phyloP scores from a whole-genome alignment of 2,113 vertebrate species.

The Plecturocebus donacophilus region DNA sequence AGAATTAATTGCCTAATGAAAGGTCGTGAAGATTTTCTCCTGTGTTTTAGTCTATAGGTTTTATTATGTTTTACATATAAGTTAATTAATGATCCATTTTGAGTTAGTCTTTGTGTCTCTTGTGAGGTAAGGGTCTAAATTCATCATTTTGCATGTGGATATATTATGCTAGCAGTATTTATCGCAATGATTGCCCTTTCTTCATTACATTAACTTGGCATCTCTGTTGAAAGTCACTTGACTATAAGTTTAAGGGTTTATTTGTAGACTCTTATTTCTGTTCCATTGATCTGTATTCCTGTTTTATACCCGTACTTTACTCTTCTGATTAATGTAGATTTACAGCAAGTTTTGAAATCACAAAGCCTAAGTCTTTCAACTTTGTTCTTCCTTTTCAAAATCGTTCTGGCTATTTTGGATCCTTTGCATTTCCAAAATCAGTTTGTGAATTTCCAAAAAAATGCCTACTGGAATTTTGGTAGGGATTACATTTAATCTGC shows the following conservation, averaged over 20 bases:
- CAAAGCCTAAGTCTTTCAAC: not conserved
- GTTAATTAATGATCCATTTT: not conserved
- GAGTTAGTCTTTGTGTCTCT: not conserved
- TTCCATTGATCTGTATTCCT: not conserved
- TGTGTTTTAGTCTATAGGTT: not conserved
- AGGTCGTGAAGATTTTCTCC: not conserved
- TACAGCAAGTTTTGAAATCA: constrained; percentile 16
- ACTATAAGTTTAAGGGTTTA: not conserved
- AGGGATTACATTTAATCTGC: not conserved
- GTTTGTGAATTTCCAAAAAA: not conserved
- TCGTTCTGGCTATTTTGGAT: not conserved
- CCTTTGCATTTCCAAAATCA: not conserved
- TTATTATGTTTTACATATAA: not conserved
- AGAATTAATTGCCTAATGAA: not conserved
- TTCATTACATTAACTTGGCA: not conserved
- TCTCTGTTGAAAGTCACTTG: not conserved
- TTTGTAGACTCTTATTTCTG: not conserved
- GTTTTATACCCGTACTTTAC: not conserved
- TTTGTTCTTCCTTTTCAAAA: not conserved
- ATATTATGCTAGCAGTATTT: not conserved
- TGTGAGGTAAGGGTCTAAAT: not conserved
- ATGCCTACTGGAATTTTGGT: not conserved
- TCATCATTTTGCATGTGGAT: not conserved
- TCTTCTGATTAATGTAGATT: not conserved
- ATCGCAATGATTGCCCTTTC: not conserved